Conservation (phyloP, 2,888 invertebrate genomes). For the Tuberolachnus salignus region DNA sequence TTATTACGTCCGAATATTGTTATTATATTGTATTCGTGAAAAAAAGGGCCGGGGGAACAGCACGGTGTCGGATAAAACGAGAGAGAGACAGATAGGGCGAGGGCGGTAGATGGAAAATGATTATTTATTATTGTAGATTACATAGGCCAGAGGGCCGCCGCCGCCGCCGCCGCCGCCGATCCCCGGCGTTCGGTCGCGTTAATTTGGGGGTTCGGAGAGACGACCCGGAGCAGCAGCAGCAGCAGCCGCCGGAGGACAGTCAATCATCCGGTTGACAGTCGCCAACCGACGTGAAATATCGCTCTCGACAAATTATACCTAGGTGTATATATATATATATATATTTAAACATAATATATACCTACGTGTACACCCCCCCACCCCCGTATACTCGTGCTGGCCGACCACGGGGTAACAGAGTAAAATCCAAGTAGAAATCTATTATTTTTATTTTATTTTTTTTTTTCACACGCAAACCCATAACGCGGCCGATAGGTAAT, state of each 20-base stretch:
- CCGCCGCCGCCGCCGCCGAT: no score
- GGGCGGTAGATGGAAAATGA: constrained; percentile 5
- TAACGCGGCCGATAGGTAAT: no score
- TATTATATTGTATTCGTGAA: constrained; percentile 23
- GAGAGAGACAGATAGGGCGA: background rate
- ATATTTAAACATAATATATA: background rate
- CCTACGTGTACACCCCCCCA: background rate
- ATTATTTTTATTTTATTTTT: no score
- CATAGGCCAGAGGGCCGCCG: constrained; percentile 53
- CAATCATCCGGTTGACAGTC: constrained; percentile 56
- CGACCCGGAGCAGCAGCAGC: background rate
- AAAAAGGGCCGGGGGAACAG: background rate
- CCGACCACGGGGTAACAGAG: constrained; percentile 9
- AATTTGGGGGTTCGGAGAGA: constrained; percentile 50
- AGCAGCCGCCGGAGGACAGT: constrained; percentile 52
- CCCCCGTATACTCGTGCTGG: background rate
- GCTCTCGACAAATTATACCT: background rate
- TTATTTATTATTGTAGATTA: constrained; percentile 55
- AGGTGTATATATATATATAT: background rate
- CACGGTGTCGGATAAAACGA: background rate
- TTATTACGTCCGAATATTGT: constrained; percentile 39
- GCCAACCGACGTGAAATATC: constrained; percentile 53
- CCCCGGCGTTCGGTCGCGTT: constrained; percentile 39
- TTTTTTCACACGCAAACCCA: no score
- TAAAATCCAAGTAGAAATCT: no score